Conservation (phyloP, 2,888 invertebrate genomes). For the Thecophora atra region DNA sequence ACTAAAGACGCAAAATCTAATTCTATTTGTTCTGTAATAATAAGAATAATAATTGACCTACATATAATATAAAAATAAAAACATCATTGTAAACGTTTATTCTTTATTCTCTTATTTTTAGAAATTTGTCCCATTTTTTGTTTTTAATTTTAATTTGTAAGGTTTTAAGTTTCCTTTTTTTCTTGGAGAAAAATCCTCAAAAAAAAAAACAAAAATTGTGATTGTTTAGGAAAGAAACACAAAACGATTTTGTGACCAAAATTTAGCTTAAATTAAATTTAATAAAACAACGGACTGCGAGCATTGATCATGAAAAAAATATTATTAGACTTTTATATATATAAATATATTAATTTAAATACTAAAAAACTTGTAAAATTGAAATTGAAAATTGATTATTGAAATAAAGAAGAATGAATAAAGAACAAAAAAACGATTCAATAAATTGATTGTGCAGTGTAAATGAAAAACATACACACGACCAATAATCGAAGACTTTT, state of each 20-base stretch:
- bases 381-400: conserved; percentile 25
- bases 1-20: conserved; percentile 6
- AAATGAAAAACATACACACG: not conserved
- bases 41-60: conserved; percentile 36
- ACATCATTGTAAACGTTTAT: not conserved
- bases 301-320: not conserved
- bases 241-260: conserved; percentile 13
- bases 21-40: conserved; percentile 27
- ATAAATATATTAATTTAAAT: not conserved
- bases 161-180: not conserved
- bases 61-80: conserved; percentile 1
- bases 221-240: conserved; percentile 19
- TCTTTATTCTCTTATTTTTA: not conserved
- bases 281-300: conserved; percentile 18
- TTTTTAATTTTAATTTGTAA: not conserved
- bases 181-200: too few species aligned
- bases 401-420: conserved; percentile 13
- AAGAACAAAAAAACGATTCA: too few species aligned
- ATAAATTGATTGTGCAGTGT: conserved; percentile 13
- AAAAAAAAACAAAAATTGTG: conserved; percentile 23
- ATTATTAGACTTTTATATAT: not conserved
- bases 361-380: conserved; percentile 28
- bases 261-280: conserved; percentile 17
- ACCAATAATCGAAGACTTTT: conserved; percentile 29
- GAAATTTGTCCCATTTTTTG: not conserved